Base-by-base conservation (phyloP, 2,888 invertebrate genomes). In the Alloplasta piceator region DNA sequence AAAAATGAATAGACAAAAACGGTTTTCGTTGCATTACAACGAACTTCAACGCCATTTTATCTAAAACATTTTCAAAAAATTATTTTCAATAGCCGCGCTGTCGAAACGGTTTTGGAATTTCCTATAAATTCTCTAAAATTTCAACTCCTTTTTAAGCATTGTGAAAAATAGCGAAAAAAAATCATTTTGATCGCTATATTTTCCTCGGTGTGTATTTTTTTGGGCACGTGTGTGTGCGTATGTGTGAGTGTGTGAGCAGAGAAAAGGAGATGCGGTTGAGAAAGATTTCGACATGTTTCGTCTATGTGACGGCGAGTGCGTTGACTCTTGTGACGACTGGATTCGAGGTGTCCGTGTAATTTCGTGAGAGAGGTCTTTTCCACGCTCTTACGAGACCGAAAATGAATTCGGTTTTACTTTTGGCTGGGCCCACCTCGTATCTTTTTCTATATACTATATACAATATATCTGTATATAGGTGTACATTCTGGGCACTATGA, bases 381-480 rank as follows among this genome's bases (percentile, higher is more conserved):
- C 26, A 26, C 80, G 81, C 81, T 78, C 79, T 85, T 83, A 83
- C 81, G 84, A 85, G 82, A 89, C 90, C 89, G 90, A 90, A 90
- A 91, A 90, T 87, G 91, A 91, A 90, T 90, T 90, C 90, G 86
- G 91, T 91, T 91, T 91, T 91, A 91, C 90, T 90, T 91, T 90
- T 90, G 88, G 87, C 84, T 78, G 85, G 78, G 82, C 82, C 85
- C 63, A 43, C 70, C 26, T 56, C 56, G 46, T 26, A 48, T 46
- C 61, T 63, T 56, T 77, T 12, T 14, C 52, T 12, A 9, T 14
- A 12, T 52, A 52, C 52, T 52, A 6, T 52, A 52, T 52, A 14
- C 12, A 52, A 26, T 60, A n/a, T 61, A 63, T 39, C 4, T 39
- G 16, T 61, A 43, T 48, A 38, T 39, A 56, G 26, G 39, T 36